Evolutionary conservation across 2,888 invertebrate species (phyloP), one percentile per base, ranked within the genome.

Genomic region (Sclerodermus sp.): DNA sequence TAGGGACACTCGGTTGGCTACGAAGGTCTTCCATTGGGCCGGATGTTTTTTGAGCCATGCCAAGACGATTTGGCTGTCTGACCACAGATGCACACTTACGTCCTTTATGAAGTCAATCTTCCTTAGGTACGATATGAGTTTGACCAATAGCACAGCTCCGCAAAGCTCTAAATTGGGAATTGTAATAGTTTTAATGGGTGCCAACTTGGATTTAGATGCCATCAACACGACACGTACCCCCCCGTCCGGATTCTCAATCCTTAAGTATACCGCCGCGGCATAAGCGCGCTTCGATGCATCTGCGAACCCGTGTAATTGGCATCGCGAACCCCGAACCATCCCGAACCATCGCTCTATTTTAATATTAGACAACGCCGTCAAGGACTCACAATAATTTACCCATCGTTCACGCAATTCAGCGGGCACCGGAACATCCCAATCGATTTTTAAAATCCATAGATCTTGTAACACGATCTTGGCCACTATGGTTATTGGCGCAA

Each of bases 391-490:
- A 34, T 34, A 34, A 34, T 13, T 34, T 13, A 12, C 4, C 34
- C 34, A 34, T n/a, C 12, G 2, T 4, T 12, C 3, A 12, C 4
- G 4, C 2, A 34, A 4, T 4, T 12, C 13, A 12, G 34, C 6
- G 4, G 34, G 34, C 12, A 34, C 4, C 2, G 10, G 6, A 34
- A 8, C 34, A 34, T 15, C 43, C 31, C 5, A 18, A 18, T 16
- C n/a, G 12, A 1, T 3, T 10, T 34, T 12, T 15, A 16, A 10
- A 1, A 17, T n/a, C 43, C 34, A 34, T 10, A 43, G 16, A 15
- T 34, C 17, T 13, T 43, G 43, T 32, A 43, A 15, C 12, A 43
- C 9, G 1, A 43, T 34, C 34, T 43, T 43, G 2, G 43, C 34
- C 9, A 5, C 1, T 1, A 34, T 16, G 1, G 16, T 6, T 5